Evolutionary conservation across 2,797 vertebrate genomes (phyloP), one percentile per base, ranked within the genome.

Genomic region (Sebastes matsubarae): DNA sequence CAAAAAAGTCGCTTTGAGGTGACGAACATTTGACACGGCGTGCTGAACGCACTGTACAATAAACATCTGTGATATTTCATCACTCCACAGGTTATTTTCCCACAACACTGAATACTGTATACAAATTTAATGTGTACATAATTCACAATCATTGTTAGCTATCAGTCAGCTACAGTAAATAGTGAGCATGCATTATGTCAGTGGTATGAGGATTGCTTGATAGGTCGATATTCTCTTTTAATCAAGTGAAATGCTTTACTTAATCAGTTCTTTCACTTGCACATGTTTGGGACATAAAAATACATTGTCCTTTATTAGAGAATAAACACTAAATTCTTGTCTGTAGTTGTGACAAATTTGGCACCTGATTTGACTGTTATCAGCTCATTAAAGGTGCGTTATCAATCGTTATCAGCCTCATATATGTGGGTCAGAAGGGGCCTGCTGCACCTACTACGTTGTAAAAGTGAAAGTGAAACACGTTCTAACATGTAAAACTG

Each of bases 1-100:
- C 80, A 85, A 81, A 71, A 18, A 74, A 75, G 72, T 85, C 20
- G 7, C 75, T 86, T 67, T 84, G 86, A 89, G 84, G 80, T 61
- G 79, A 81, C n/a, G 42, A 77, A 86, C 70, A 32, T 89, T 79
- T 84, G 85, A 89, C 77, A 85, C 83, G 18, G 58, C 50, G 83
- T 77, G 84, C 83, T 75, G 64, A 88, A 68, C 10, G 27, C 82
- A 75, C 78, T 70, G 54, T 50, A 77, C 75, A 74, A 88, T 76
- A 89, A 87, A 88, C 87, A 82, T 83, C 73, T 83, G 86, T 90
- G 89, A 93, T 78, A 76, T 80, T 72, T 24, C 3, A 89, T 92
- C 89, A 92, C 91, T 91, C 92, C 90, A 94, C 92, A 92, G 92
- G 91, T 89, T 88, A 77, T 86, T 83, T 84, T 75, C 79, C 86